phyloP scores from a whole-genome alignment of 2,113 vertebrate species.

The Otocyon megalotis region DNA sequence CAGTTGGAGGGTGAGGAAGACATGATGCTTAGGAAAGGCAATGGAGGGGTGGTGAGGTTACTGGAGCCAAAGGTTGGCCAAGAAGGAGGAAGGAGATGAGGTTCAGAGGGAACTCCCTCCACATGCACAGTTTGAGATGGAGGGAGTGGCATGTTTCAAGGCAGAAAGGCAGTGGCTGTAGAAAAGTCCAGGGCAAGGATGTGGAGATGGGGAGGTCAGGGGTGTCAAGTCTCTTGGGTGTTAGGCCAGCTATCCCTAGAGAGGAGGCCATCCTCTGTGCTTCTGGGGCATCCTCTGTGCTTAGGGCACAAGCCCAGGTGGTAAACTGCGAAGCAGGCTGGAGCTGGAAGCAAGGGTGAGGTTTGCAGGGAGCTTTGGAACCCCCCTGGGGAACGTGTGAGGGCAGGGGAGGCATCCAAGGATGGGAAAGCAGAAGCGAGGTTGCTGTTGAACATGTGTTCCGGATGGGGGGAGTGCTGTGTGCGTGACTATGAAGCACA shows the following conservation, averaged over 20 bases:
- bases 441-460: not conserved
- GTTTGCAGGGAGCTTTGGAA: not conserved
- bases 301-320: not conserved
- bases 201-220: not conserved
- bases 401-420: too few species aligned
- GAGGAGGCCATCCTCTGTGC: not conserved
- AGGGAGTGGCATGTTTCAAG: not conserved
- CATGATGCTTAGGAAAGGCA: not conserved
- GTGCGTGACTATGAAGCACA: rapidly evolving
- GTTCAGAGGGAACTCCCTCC: not conserved
- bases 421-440: not conserved
- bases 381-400: not conserved
- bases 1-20: not conserved
- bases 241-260: not conserved
- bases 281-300: not conserved
- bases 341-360: not conserved
- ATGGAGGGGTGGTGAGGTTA: not conserved
- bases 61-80: not conserved
- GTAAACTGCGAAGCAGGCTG: not conserved
- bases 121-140: not conserved
- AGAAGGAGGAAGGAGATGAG: not conserved
- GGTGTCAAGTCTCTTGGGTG: rapidly evolving
- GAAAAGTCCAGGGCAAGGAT: not conserved
- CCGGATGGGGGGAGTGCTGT: not conserved
- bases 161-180: not conserved